Conservation (phyloP, 1,140 invertebrate species). For the Drosophila guanche region DNA sequence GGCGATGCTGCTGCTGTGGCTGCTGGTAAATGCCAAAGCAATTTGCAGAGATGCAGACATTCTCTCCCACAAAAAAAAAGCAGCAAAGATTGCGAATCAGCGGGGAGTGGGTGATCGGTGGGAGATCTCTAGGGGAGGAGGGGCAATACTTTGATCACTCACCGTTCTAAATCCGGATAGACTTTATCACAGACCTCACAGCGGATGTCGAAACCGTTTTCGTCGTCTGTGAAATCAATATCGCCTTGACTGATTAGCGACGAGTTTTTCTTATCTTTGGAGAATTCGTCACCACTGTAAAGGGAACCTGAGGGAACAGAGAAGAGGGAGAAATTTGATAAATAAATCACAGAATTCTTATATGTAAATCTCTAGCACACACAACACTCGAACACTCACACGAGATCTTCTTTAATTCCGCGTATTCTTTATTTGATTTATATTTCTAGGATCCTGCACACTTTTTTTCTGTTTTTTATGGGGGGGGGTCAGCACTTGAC, state of each 20-base stretch:
- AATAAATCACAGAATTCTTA: too few species aligned
- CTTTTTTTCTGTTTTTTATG: conserved; percentile 3
- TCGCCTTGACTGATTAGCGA: conserved; percentile 60
- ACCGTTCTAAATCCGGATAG: conserved; percentile 89
- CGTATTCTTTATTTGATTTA: not conserved
- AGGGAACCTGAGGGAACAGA: conserved; percentile 86
- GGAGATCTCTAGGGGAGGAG: conserved; percentile 14
- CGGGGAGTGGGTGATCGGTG: not conserved
- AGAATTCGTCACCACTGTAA: conserved; percentile 86
- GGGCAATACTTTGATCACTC: conserved; percentile 83
- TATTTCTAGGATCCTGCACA: conserved; percentile 11
- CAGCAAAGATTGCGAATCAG: not conserved
- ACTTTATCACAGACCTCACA: conserved; percentile 89
- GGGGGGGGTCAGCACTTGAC: conserved; percentile 51
- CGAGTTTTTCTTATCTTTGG: conserved; percentile 61
- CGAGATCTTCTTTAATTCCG: not conserved
- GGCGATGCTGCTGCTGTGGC: conserved; percentile 22
- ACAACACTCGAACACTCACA: conserved; percentile 4
- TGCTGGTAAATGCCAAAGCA: conserved; percentile 68
- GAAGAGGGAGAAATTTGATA: not conserved
- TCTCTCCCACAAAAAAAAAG: conserved; percentile 31
- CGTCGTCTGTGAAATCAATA: conserved; percentile 86
- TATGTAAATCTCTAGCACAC: not conserved
- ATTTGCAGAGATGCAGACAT: conserved; percentile 58
- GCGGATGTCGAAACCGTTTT: conserved; percentile 86